Evolutionary conservation across 2,888 invertebrate species (phyloP).

Genomic region (Scaeva pyrastri): DNA sequence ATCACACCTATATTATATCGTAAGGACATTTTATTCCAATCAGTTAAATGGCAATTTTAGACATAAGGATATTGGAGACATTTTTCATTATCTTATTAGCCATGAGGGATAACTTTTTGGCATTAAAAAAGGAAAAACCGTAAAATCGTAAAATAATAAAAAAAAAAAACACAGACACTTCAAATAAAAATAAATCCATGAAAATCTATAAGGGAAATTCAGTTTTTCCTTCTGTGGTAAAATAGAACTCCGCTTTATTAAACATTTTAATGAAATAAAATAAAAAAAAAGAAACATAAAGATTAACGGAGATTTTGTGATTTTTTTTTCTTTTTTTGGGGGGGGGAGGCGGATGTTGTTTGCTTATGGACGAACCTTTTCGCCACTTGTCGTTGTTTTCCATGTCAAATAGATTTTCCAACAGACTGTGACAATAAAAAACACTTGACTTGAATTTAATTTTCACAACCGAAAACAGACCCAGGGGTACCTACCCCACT

Average conservation of each 20-base stretch:
- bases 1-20: too few relatives aligned
- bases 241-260: not conserved
- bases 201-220: not conserved
- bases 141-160: not conserved
- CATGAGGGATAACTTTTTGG: not conserved
- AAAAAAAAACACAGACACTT: not conserved
- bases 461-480: slow-evolving; percentile 8
- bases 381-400: slow-evolving; percentile 23
- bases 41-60: slow-evolving; percentile 6
- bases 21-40: slow-evolving; percentile 7
- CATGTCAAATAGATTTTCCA: slow-evolving; percentile 37
- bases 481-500: too few relatives aligned
- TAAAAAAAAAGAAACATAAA: not conserved
- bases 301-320: not conserved
- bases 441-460: slow-evolving; percentile 56
- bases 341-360: too few relatives aligned
- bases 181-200: slow-evolving; percentile 3
- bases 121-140: not conserved
- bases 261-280: slow-evolving; percentile 20
- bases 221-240: not conserved
- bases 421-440: slow-evolving; percentile 35
- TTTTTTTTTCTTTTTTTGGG: not conserved
- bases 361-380: slow-evolving; percentile 4
- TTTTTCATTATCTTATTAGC: slow-evolving; percentile 2
- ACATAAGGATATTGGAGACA: not conserved